Evolutionary conservation across 2,797 vertebrate genomes (phyloP).

Genomic region (Zenarchopterus dispar): DNA sequence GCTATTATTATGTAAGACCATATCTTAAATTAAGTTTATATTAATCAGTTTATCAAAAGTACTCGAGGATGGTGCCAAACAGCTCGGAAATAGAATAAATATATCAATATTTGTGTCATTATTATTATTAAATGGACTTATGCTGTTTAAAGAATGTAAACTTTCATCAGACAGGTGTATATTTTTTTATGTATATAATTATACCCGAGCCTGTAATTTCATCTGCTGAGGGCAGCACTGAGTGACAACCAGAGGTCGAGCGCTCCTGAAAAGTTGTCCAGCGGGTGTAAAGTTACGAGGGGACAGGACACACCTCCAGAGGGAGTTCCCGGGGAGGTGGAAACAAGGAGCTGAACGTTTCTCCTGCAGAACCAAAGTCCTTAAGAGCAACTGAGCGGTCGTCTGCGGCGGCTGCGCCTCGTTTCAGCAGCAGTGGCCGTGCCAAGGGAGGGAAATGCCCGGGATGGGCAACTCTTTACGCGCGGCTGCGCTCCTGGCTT

Average conservation of each 20-base stretch:
- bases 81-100: too few species aligned
- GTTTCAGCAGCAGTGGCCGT: slow-evolving; percentile 20
- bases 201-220: slow-evolving; percentile 8
- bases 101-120: too few species aligned
- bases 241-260: slow-evolving; percentile 51
- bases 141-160: too few species aligned
- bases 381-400: slow-evolving; percentile 33
- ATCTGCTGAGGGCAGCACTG: slow-evolving; percentile 9
- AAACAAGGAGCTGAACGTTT: slow-evolving; percentile 58
- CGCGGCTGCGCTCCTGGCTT: slow-evolving; percentile 73
- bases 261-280: slow-evolving; percentile 49
- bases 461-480: slow-evolving; percentile 74
- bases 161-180: too few species aligned
- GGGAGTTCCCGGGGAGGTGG: slow-evolving; percentile 76
- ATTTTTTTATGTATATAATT: background rate
- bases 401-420: slow-evolving; percentile 27
- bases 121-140: too few species aligned
- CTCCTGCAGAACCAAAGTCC: slow-evolving; percentile 31
- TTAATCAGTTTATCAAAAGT: too few species aligned
- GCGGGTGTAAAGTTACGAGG: slow-evolving; percentile 74
- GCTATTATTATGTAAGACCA: too few species aligned
- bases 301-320: slow-evolving; percentile 75
- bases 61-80: too few species aligned
- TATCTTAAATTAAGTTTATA: too few species aligned
- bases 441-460: slow-evolving; percentile 60